Percentiles rank a stretch among this genome's conserved stretches.
phyloP scores from a whole-genome alignment of 2,797 vertebrate species.

The Oryzias dopingdopingensis region DNA sequence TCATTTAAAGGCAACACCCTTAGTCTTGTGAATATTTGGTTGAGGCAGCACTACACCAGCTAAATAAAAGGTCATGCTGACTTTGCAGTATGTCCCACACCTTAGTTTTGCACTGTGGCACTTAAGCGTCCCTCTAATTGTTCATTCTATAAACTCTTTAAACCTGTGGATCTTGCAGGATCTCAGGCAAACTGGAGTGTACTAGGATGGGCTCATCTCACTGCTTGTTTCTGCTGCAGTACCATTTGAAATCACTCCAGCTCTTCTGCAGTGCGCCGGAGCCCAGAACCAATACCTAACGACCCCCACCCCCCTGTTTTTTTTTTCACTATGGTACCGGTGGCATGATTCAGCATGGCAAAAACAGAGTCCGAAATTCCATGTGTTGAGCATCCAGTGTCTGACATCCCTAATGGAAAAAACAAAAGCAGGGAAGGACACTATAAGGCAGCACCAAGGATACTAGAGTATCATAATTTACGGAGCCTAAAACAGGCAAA shows the following conservation, averaged over 20 bases:
- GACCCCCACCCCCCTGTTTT: conserved; percentile 19
- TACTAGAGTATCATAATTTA: conserved; percentile 29
- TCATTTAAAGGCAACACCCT: no score
- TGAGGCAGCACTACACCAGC: conserved; percentile 8
- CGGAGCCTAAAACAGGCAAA: conserved; percentile 42
- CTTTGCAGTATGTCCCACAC: conserved; percentile 35
- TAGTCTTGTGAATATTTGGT: not conserved
- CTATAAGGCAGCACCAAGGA: conserved; percentile 18
- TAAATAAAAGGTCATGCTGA: conserved; percentile 32
- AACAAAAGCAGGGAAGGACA: conserved; percentile 38
- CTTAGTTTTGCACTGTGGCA: conserved; percentile 10
- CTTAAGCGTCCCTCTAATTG: not conserved
- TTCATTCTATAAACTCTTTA: not conserved
- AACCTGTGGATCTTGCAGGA: conserved; percentile 6
- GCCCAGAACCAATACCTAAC: conserved; percentile 57
- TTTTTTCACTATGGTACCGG: no score
- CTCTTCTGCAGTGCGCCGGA: conserved; percentile 71
- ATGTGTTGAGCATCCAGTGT: conserved; percentile 3
- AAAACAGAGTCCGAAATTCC: conserved; percentile 30
- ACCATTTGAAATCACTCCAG: conserved; percentile 69
- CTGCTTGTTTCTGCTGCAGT: conserved; percentile 67
- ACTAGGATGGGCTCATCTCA: conserved; percentile 46
- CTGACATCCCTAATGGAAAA: conserved; percentile 14
- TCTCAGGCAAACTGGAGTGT: conserved; percentile 10
- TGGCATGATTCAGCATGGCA: conserved; percentile 1